A percentile compares a stretch with the other conserved stretches of the same genome.
phyloP scores from a whole-genome alignment of 2,113 vertebrate species.

The Podilymbus podiceps region DNA sequence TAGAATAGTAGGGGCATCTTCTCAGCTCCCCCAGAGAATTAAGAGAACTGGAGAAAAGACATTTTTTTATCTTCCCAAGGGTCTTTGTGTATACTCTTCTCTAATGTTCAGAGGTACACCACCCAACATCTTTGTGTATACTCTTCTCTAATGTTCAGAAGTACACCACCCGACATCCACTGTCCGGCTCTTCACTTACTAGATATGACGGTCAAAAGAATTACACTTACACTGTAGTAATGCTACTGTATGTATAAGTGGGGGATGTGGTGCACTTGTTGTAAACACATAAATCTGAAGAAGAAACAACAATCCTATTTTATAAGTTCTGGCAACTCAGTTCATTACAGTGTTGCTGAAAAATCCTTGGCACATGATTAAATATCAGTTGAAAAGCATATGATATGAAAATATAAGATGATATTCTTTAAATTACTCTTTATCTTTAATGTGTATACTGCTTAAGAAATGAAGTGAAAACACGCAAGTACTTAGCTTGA shows the following conservation, averaged over 20 bases:
- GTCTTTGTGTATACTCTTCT: not conserved
- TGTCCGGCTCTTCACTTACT: not conserved
- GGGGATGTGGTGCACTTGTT: not conserved
- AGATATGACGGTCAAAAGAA: not conserved
- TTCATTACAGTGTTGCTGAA: not conserved
- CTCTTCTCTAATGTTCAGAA: not conserved
- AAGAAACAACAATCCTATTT: not conserved
- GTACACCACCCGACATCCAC: not conserved
- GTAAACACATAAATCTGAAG: not conserved
- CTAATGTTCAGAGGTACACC: not conserved
- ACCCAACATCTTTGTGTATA: not conserved
- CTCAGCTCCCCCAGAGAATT: not conserved
- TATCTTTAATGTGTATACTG: not conserved
- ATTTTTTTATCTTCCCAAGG: not conserved
- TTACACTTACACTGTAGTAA: not conserved
- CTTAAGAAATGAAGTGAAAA: not conserved
- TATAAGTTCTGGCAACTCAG: not conserved
- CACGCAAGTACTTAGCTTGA: not conserved
- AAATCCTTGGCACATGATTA: not conserved
- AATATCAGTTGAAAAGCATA: not conserved
- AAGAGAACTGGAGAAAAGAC: not conserved
- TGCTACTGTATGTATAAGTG: not conserved
- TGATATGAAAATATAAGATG: not conserved
- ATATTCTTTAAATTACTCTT: not conserved
- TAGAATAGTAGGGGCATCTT: not conserved